Conservation (phyloP, 2,888 invertebrate genomes). For the Creontiades dilutus region DNA sequence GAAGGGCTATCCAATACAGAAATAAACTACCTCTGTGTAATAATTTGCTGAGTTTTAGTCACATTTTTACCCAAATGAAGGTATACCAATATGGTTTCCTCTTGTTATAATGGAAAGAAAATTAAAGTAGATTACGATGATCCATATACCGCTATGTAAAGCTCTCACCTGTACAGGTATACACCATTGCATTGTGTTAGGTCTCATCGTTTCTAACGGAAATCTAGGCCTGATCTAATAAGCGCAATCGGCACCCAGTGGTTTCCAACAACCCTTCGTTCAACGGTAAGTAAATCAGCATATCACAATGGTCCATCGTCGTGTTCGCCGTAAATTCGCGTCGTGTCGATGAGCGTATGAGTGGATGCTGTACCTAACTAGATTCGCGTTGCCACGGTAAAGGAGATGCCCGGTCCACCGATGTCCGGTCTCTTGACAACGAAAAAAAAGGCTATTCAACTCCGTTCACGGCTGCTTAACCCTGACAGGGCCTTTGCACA, state of each 20-base stretch:
- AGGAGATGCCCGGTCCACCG: background rate
- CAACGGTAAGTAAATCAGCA: background rate
- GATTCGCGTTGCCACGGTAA: conserved; percentile 39
- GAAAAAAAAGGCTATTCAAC: conserved; percentile 56
- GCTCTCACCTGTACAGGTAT: no score
- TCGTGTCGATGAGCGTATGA: background rate
- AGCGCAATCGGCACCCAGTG: background rate
- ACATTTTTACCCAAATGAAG: no score
- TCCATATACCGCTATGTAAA: no score
- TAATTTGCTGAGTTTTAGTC: no score
- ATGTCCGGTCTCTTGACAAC: background rate
- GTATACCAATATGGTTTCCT: no score
- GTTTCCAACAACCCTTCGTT: no score
- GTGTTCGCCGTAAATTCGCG: background rate
- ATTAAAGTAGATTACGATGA: no score
- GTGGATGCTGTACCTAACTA: background rate
- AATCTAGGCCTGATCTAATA: background rate
- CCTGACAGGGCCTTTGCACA: conserved; percentile 40
- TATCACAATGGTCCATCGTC: background rate
- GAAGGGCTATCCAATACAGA: no score
- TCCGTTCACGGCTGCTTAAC: conserved; percentile 48
- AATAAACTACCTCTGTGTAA: no score
- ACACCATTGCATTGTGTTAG: no score
- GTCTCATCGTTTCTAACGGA: background rate
- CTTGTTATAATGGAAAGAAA: no score